These are phyloP conservation scores for Spheniscus mendiculus DNA, from an alignment of 2,113 vertebrate genomes.

Conservation along the genomic window DNA sequence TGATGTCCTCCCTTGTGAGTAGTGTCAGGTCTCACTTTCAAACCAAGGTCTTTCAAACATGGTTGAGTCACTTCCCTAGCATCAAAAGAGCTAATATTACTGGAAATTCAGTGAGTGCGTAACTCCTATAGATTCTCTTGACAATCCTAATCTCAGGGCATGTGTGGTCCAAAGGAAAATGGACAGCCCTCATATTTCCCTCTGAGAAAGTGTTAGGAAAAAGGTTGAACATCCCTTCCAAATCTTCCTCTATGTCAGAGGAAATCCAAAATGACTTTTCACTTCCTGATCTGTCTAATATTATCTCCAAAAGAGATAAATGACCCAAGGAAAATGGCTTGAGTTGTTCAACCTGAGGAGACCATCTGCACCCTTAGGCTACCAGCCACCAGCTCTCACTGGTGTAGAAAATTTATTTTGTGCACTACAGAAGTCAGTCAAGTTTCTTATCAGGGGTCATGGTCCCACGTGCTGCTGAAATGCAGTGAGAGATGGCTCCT, in stretches of 20 bases:
- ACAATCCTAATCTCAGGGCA: not conserved
- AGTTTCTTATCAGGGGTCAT: not conserved
- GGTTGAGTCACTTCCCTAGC: not conserved
- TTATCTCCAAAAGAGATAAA: not conserved
- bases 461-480: not conserved
- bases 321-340: not conserved
- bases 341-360: not conserved
- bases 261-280: not conserved
- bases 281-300: not conserved
- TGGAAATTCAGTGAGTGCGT: not conserved
- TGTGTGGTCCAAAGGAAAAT: not conserved
- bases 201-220: not conserved
- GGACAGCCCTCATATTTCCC: not conserved
- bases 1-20: not conserved
- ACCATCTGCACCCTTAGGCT: not conserved
- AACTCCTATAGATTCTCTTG: not conserved
- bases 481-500: rapidly evolving
- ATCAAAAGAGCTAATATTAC: not conserved
- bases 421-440: not conserved
- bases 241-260: not conserved
- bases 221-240: not conserved
- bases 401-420: not conserved
- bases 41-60: not conserved
- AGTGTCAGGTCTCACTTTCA: not conserved
- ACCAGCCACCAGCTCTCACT: not conserved